phyloP scores from a whole-genome alignment of 2,113 vertebrate species.

The Bungarus multicinctus region DNA sequence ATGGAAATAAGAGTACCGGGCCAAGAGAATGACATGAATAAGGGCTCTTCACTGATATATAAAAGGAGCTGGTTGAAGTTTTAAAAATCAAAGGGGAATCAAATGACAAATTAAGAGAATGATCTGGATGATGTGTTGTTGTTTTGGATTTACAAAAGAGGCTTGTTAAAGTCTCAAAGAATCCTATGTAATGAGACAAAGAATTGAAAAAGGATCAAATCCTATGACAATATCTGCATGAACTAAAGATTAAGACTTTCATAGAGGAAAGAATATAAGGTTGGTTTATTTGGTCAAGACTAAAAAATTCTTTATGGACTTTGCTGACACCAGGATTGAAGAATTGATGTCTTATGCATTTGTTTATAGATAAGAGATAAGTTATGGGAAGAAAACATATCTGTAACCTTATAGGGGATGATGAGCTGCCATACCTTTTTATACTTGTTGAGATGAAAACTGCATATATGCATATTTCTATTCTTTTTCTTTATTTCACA shows the following conservation, averaged over 20 bases:
- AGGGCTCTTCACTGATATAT: no score
- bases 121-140: no score
- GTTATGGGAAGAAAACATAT: neutral
- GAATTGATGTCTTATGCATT: neutral
- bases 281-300: neutral
- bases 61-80: no score
- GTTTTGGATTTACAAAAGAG: no score
- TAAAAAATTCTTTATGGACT: neutral
- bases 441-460: neutral
- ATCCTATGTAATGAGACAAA: neutral
- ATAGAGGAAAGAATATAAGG: neutral
- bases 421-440: neutral
- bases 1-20: no score
- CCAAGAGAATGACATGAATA: no score
- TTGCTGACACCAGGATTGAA: neutral
- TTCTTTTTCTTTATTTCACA: neutral
- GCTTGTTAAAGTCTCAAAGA: neutral
- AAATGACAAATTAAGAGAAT: no score
- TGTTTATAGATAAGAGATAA: neutral
- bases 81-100: no score
- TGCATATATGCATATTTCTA: neutral
- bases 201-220: neutral
- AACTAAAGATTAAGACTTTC: neutral
- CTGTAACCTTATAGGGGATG: neutral
- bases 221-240: neutral